A percentile compares a stretch with the other conserved stretches of the same genome.
phyloP scores from a whole-genome alignment of 2,113 vertebrate genomes.

The Lagopus muta region DNA sequence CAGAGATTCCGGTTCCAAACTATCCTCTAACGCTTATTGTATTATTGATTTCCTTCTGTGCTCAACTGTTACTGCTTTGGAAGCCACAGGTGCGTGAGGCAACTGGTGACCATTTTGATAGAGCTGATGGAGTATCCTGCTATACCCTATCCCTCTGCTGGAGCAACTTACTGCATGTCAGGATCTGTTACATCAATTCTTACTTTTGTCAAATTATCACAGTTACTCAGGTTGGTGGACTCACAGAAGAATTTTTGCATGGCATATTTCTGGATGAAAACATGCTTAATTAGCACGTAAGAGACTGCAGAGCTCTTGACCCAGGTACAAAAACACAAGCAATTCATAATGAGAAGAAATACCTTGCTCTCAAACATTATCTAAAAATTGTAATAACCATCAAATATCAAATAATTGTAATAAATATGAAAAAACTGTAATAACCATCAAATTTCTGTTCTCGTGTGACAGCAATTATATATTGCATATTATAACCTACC shows the following conservation, averaged over 20 bases:
- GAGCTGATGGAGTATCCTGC: background rate
- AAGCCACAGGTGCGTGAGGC: background rate
- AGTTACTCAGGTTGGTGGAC: background rate
- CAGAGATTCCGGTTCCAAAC: constrained; percentile 10
- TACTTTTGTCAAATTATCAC: background rate
- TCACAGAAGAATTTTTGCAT: background rate
- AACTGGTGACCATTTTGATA: background rate
- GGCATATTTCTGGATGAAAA: background rate
- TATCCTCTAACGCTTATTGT: background rate
- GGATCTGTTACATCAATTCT: background rate
- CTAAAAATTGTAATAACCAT: background rate
- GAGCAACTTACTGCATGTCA: background rate
- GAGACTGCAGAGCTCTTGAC: background rate
- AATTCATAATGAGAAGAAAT: background rate
- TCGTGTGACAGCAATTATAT: background rate
- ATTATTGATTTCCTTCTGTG: background rate
- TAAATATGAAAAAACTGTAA: background rate
- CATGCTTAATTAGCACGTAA: background rate
- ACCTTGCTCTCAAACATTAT: background rate
- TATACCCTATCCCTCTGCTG: background rate
- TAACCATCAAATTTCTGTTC: background rate
- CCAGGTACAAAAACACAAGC: background rate
- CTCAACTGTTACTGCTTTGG: background rate
- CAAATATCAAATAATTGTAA: background rate
- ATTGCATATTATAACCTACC: background rate